A percentile compares a stretch with the other conserved stretches of the same genome.
phyloP scores from a whole-genome alignment of 1,140 invertebrate species.

The Musca domestica region DNA sequence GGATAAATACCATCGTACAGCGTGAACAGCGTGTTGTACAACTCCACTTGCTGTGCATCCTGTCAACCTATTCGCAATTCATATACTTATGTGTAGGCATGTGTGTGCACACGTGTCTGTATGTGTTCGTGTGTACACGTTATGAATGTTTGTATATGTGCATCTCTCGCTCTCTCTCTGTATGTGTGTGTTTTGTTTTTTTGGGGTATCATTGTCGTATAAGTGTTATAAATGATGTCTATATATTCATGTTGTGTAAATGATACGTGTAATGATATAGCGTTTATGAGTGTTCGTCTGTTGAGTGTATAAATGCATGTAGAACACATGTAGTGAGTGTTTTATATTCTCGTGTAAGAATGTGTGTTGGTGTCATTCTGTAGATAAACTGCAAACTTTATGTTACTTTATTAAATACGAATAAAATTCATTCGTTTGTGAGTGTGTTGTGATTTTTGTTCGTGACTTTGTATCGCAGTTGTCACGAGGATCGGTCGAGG shows the following conservation, averaged over 20 bases:
- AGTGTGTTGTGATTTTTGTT: too few species aligned
- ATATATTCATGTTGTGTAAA: constrained; percentile 4
- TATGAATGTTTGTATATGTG: not conserved
- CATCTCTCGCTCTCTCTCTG: too few species aligned
- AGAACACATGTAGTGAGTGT: too few species aligned
- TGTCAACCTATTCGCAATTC: constrained; percentile 54
- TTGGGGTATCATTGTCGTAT: constrained; percentile 17
- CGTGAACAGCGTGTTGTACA: not conserved
- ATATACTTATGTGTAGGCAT: constrained; percentile 53
- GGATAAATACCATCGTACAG: too few species aligned
- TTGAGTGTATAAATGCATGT: too few species aligned
- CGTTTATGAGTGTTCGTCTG: too few species aligned
- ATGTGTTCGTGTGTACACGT: constrained; percentile 26
- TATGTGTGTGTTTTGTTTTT: constrained; percentile 15
- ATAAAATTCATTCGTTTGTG: too few species aligned
- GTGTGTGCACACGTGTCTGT: constrained; percentile 32
- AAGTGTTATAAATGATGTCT: constrained; percentile 4
- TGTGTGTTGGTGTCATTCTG: not conserved
- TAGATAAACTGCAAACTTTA: not conserved
- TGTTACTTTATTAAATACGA: too few species aligned
- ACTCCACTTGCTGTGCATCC: constrained; percentile 32
- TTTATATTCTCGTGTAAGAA: not conserved
- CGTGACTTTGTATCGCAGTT: too few species aligned
- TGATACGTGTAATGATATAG: not conserved
- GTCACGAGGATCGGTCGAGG: too few species aligned